Evolutionary conservation across 2,113 vertebrate species (phyloP), one percentile per base, ranked within the genome.

Genomic region (Myrmecobius fasciatus): DNA sequence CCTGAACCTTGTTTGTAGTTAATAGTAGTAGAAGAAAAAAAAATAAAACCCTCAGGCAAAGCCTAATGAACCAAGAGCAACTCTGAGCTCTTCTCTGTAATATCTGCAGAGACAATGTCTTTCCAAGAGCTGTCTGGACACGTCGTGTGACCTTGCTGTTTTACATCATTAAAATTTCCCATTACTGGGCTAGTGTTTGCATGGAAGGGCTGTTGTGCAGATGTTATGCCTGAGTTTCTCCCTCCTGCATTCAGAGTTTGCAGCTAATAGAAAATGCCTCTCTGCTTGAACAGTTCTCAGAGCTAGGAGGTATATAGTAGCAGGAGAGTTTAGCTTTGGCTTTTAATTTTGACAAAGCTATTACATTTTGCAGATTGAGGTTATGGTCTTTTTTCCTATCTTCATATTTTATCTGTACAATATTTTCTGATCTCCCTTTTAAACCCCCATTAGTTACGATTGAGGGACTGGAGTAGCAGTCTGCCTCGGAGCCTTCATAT

Each of bases 21-120:
- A 98, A 98, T 97, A 98, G 97, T 52, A 94, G 98, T 96, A 98
- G 96, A 67, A 83, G n/a, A 83, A 83, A 26, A 24, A 75, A 43
- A 96, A 98, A 98, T 51, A 97, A 98, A 97, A 60, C 97, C 98
- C 98, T 97, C 96, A 97, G 98, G 98, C 98, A 98, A 98, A 98
- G 97, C 98, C 98, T 98, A 98, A 98, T 98, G 98, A 98, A 98
- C 96, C 98, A 97, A 94, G 95, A 98, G 97, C 98, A 95, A 97
- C 98, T 98, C 97, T 92, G 97, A 98, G 97, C 97, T 97, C 93
- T 97, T 93, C 96, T 97, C 97, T 95, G 95, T 95, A 97, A 54
- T 97, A 96, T 97, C 98, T 98, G 95, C 95, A 96, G 91, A 97
- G 97, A 89, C 96, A 56, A 95, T 96, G 96, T 97, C 98, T 97